These are phyloP conservation scores for Arbacia lixula DNA, from an alignment of 53 echinoderm and acorn worm species.

Conservation along the genomic window DNA sequence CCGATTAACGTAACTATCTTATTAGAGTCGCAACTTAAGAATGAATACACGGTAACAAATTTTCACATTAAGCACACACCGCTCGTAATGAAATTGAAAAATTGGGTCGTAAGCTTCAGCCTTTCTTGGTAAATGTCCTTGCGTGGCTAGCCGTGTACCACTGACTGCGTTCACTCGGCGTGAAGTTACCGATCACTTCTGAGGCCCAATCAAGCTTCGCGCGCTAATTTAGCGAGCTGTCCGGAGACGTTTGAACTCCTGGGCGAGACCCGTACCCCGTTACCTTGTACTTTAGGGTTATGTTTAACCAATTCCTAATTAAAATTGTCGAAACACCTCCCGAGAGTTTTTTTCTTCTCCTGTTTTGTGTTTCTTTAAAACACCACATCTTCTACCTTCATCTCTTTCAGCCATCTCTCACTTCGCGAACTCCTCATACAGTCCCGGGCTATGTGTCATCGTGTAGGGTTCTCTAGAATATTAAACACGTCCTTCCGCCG, in stretches of 20 bases:
- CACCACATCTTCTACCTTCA: background rate
- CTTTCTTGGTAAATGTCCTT: conserved; percentile 15
- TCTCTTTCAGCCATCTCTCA: conserved; percentile 38
- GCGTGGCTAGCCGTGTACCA: conserved; percentile 20
- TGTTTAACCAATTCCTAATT: conserved; percentile 47
- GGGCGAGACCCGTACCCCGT: conserved; percentile 2
- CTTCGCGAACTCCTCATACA: conserved; percentile 14
- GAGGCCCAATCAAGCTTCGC: conserved; percentile 22
- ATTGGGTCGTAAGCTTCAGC: conserved; percentile 54
- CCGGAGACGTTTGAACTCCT: conserved; percentile 2
- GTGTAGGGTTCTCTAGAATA: conserved; percentile 45
- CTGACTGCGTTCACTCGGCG: conserved; percentile 26
- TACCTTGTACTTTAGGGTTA: background rate
- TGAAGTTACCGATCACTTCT: conserved; percentile 27
- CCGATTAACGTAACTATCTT: conserved; percentile 37
- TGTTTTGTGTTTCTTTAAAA: background rate
- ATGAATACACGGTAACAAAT: too few species aligned
- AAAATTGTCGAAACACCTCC: conserved; percentile 45
- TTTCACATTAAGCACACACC: too few species aligned
- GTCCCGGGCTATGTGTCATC: conserved; percentile 55
- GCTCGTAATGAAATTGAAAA: conserved; percentile 41
- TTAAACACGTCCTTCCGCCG: conserved; percentile 52
- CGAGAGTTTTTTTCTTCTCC: background rate
- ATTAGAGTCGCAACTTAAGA: too few species aligned
- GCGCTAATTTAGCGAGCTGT: conserved; percentile 38